phyloP scores from a whole-genome alignment of 2,797 vertebrate genomes.

The Platalea minor region DNA sequence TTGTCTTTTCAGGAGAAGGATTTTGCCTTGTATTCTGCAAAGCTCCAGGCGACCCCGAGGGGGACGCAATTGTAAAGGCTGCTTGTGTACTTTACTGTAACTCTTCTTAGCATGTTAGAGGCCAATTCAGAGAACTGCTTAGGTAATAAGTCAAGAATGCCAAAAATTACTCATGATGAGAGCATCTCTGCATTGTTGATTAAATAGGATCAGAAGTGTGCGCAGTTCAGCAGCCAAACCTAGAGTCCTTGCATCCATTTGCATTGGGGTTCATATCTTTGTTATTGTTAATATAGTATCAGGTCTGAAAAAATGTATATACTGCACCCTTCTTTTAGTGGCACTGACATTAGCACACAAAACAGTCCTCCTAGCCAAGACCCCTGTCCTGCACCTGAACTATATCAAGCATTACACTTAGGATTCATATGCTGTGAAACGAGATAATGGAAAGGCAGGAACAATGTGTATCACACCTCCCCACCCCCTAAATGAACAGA shows the following conservation, averaged over 20 bases:
- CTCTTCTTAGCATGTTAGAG: background rate
- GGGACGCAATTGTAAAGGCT: background rate
- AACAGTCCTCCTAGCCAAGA: background rate
- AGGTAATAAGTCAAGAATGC: background rate
- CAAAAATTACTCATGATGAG: background rate
- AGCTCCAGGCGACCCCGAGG: background rate
- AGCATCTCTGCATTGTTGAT: background rate
- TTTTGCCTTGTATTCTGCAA: background rate
- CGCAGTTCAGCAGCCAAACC: background rate
- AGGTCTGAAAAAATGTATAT: background rate
- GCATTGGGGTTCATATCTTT: background rate
- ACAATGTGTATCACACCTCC: background rate
- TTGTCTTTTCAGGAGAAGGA: background rate
- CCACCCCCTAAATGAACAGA: background rate
- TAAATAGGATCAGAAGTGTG: background rate
- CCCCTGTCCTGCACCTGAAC: background rate
- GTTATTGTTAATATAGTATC: background rate
- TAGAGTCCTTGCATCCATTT: background rate
- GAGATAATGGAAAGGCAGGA: background rate
- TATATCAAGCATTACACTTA: background rate
- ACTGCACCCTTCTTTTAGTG: background rate
- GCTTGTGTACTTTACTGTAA: background rate
- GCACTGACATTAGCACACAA: background rate
- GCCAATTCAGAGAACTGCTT: background rate
- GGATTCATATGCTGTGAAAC: background rate